Evolutionary conservation across 2,113 vertebrate species (phyloP).

Genomic region (Puffinus mauretanicus): DNA sequence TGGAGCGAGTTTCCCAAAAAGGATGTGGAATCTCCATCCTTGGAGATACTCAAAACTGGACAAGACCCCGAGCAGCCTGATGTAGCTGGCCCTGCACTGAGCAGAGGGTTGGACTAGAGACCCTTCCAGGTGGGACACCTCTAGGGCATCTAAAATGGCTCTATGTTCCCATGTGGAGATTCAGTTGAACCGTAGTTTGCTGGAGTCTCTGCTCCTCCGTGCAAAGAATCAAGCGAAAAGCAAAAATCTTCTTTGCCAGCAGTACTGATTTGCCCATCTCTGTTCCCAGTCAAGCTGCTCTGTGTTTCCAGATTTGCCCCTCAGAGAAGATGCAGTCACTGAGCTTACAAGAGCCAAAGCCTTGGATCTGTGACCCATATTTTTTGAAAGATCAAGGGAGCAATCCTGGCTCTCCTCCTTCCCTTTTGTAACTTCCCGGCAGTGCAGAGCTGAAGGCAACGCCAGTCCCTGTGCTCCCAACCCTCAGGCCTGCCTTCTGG

Average conservation of each 20-base stretch:
- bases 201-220: not conserved
- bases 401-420: not conserved
- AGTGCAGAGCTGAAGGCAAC: not conserved
- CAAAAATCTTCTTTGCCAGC: not conserved
- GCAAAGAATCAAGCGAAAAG: not conserved
- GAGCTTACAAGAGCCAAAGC: not conserved
- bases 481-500: not conserved
- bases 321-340: not conserved
- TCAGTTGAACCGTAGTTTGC: not conserved
- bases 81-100: not conserved
- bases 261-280: not conserved
- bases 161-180: not conserved
- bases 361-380: not conserved
- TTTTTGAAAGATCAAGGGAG: not conserved
- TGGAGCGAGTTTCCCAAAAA: not conserved
- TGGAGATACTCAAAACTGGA: not conserved
- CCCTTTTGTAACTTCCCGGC: not conserved
- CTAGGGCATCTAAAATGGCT: not conserved
- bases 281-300: not conserved
- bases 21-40: not conserved
- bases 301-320: not conserved
- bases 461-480: not conserved
- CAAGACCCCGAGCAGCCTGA: not conserved
- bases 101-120: not conserved
- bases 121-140: not conserved